Conservation (phyloP, 64 coral and sea anemone genomes). For the Actinia tenebrosa region DNA sequence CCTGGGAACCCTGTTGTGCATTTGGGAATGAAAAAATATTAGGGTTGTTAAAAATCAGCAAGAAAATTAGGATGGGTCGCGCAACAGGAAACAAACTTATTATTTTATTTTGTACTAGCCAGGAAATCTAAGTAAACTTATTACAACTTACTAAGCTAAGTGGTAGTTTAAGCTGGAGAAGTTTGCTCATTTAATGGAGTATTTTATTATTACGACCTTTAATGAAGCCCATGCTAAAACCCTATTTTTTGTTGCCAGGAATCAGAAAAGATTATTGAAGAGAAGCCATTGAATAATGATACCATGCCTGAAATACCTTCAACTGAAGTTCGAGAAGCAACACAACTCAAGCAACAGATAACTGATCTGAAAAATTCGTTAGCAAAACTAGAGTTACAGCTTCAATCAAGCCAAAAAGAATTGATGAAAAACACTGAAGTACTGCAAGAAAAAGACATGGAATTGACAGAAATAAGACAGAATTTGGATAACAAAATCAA, state of each 20-base stretch:
- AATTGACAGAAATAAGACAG: slow-evolving; percentile 48
- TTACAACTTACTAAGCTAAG: too few species aligned
- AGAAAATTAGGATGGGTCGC: too few species aligned
- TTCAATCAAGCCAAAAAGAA: slow-evolving; percentile 53
- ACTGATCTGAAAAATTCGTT: slow-evolving; percentile 29
- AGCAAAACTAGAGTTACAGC: slow-evolving; percentile 48
- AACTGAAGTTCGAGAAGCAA: background rate
- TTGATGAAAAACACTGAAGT: slow-evolving; percentile 25
- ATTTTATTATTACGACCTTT: too few species aligned
- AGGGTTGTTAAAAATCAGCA: too few species aligned
- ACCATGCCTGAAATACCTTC: background rate
- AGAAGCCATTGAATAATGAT: background rate
- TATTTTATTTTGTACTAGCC: too few species aligned
- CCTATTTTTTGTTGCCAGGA: background rate
- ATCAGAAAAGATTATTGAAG: background rate
- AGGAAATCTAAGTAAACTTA: too few species aligned
- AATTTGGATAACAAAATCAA: slow-evolving; percentile 37
- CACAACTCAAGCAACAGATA: slow-evolving; percentile 24
- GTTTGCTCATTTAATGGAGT: too few species aligned
- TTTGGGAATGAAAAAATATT: too few species aligned
- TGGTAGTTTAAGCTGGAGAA: too few species aligned
- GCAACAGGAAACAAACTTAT: too few species aligned
- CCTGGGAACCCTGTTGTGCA: too few species aligned
- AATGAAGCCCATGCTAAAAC: background rate
- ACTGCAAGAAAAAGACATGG: slow-evolving; percentile 50